Evolutionary conservation across 2,113 vertebrate species (phyloP).

Genomic region (Physeter macrocephalus): DNA sequence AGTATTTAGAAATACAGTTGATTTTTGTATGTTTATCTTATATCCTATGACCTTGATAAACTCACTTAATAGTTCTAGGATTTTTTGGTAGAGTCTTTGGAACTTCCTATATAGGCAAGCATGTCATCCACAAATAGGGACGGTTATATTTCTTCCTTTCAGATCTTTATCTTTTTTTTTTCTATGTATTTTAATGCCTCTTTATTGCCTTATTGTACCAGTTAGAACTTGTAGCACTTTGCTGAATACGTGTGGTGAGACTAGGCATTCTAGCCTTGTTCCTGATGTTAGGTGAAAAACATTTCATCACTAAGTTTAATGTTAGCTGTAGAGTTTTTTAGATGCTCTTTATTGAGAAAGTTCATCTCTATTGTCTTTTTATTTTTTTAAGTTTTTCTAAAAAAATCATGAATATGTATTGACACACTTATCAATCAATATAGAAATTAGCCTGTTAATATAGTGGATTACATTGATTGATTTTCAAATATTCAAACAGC

Average conservation of each 20-base stretch:
- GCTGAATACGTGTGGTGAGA: background rate
- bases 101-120: background rate
- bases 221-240: background rate
- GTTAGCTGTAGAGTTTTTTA: background rate
- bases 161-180: background rate
- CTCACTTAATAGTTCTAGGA: background rate
- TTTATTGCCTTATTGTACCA: background rate
- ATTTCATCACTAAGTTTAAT: background rate
- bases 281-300: background rate
- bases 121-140: background rate
- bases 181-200: background rate
- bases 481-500: background rate
- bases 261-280: background rate
- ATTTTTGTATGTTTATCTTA: background rate
- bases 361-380: background rate
- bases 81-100: background rate
- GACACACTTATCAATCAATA: too few relatives aligned
- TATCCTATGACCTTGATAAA: background rate
- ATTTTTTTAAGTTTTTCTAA: background rate
- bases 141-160: background rate
- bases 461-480: background rate
- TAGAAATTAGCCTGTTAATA: too few relatives aligned
- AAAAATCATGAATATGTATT: background rate
- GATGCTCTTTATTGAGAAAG: background rate
- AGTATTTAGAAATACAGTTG: background rate